Percentiles rank a stretch among this genome's conserved stretches.
phyloP scores from a whole-genome alignment of 1,140 invertebrate species.

The Dreissena rostriformis region DNA sequence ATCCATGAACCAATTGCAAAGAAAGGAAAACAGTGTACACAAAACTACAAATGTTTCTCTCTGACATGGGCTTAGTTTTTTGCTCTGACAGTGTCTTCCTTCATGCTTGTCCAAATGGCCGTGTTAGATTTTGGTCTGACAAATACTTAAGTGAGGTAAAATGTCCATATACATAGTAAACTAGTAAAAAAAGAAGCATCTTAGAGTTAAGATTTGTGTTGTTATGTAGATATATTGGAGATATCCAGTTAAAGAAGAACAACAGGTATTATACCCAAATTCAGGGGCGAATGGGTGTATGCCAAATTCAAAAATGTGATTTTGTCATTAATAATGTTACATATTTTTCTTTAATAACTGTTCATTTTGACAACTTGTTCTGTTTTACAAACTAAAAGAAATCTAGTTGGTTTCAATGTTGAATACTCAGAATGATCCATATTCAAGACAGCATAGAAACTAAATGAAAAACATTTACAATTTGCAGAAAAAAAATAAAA shows the following conservation, averaged over 20 bases:
- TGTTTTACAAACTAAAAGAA: no score
- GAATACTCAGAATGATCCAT: no score
- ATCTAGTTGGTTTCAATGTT: no score
- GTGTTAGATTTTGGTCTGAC: neutral
- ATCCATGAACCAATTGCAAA: conserved; percentile 20
- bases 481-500: no score
- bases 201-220: neutral
- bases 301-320: neutral
- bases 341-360: no score
- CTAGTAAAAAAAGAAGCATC: neutral
- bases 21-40: neutral
- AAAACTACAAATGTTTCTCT: conserved; percentile 8
- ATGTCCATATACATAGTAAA: neutral
- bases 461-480: no score
- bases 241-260: neutral
- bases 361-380: no score
- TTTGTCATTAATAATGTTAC: neutral
- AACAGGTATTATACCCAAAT: neutral
- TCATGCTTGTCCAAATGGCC: conserved; percentile 1
- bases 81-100: neutral
- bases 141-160: neutral
- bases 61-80: conserved; percentile 2
- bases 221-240: neutral
- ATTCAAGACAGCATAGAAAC: no score
- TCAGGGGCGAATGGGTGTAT: neutral